phyloP scores from a whole-genome alignment of 2,797 vertebrate genomes.

The Anas capensis region DNA sequence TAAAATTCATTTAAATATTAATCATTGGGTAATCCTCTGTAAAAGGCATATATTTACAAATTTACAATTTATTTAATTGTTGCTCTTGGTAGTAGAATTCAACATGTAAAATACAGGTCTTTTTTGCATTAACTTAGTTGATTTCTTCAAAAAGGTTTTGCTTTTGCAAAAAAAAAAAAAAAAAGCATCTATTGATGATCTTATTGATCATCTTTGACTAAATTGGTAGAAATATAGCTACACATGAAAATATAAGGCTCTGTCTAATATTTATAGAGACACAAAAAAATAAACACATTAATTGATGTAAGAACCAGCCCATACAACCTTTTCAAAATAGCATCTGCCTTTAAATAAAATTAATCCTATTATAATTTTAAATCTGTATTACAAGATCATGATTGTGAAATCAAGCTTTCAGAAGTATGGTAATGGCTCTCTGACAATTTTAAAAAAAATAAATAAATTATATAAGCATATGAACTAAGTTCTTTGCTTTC shows the following conservation, averaged over 20 bases:
- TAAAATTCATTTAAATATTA: not conserved
- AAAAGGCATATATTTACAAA: not conserved
- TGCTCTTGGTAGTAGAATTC: not conserved
- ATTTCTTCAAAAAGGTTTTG: not conserved
- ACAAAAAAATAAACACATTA: not conserved
- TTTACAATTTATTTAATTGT: not conserved
- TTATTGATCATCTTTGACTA: not conserved
- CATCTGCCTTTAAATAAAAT: not conserved
- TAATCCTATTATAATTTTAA: not conserved
- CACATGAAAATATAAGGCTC: not conserved
- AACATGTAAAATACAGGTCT: not conserved
- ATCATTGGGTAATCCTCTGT: not conserved
- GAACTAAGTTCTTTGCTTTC: not conserved
- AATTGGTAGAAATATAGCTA: not conserved
- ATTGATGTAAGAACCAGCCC: not conserved
- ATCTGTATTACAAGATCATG: not conserved
- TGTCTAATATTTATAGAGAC: not conserved
- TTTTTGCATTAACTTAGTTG: not conserved
- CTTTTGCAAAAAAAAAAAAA: not conserved
- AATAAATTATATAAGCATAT: not conserved
- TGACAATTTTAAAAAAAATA: not conserved
- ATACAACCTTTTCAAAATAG: not conserved
- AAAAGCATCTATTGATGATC: not conserved
- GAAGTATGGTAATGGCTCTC: not conserved
- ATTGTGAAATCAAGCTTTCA: not conserved